Base-by-base conservation (phyloP, 2,888 invertebrate genomes). In the Spodoptera exigua region DNA sequence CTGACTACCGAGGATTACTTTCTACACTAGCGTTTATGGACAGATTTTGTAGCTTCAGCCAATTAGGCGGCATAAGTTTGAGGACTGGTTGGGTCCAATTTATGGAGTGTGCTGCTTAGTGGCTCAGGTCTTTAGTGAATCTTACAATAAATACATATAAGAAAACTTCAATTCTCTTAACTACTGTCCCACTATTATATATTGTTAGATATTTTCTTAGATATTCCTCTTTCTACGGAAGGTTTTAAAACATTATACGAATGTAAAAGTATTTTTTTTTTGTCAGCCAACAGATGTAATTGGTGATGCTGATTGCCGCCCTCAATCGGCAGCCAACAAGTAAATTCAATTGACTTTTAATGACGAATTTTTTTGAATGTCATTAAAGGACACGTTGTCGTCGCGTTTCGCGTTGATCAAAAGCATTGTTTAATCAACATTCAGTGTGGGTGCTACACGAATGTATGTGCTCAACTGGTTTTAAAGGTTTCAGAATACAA, bases 261-360 rank as follows among this genome's bases (percentile, higher is more conserved):
- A 45, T 73, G 45, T 51, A 62, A 40, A 16, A n/a, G 32, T 27
- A 13, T 44, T 56, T 62, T 74, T 44, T 56, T 62, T 74, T 49
- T 57, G 36, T 36, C 58, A 43, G 17, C 54, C 44, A 46, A 32
- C 47, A 53, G 49, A 59, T 59, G 69, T 75, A 71, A 76, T 81
- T 80, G 74, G 71, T 62, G 63, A 57, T 75, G 73, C 72, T 83
- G 85, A 85, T 85, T 85, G 81, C 76, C 54, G 78, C 40, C 76
- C 72, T 52, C 74, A 67, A 65, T 74, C 73, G 61, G 68, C 49
- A 77, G 82, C 86, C 89, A 88, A 87, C 87, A 87, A 85, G 84
- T 80, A 83, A 89, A 91, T 87, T 84, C 82, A 87, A 89, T 89
- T 87, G 86, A 86, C 86, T 85, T 86, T 86, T 89, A 88, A 89